Evolutionary conservation across 2,888 invertebrate genomes (phyloP), one percentile per base, ranked within the genome.

Genomic region (Sicus ferrugineus): DNA sequence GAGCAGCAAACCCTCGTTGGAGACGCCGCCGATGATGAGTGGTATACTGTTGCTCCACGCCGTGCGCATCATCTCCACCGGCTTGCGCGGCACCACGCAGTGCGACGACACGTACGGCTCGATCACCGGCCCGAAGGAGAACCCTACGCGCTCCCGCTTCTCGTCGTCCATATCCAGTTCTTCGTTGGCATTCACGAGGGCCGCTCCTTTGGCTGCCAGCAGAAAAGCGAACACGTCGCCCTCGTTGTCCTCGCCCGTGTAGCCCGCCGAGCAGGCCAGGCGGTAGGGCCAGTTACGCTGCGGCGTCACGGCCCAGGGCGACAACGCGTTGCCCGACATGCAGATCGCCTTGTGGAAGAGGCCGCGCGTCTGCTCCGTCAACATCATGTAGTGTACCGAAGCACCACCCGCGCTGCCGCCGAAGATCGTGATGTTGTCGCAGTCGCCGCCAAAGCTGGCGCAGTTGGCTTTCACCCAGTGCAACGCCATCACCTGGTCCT

Each of bases 401-500:
- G 85, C 86, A 30, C 84, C 86, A 42, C 88, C 88, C 31, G 88
- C 87, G 76, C 88, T 88, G 73, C 87, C 87, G 5, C 88, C 88
- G 72, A 88, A 87, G 52, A 88, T 76, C 1, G 87, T 88, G 1
- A 85, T 87, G 75, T 88, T 88, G 52, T 83, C 80, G 3, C 86
- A 81, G 75, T 88, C 87, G 14, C 88, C 88, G 68, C 87, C 86
- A 74, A 88, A 88, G 38, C 82, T 80, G n/a, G 77, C 73, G 56
- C 88, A 87, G 74, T 88, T 88, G n/a, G 81, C 83, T 72, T 87
- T 85, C 2, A 88, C 83, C 88, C 88, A 88, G 74, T 84, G 85
- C 50, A 88, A 75, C 0, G 87, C 88, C 79, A 87, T 75, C 0
- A 87, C 83, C 78, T 87, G 86, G 77, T 88, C 88, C 76, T 88